Conservation (phyloP, 2,888 invertebrate genomes). For the Diadegma fenestrale region DNA sequence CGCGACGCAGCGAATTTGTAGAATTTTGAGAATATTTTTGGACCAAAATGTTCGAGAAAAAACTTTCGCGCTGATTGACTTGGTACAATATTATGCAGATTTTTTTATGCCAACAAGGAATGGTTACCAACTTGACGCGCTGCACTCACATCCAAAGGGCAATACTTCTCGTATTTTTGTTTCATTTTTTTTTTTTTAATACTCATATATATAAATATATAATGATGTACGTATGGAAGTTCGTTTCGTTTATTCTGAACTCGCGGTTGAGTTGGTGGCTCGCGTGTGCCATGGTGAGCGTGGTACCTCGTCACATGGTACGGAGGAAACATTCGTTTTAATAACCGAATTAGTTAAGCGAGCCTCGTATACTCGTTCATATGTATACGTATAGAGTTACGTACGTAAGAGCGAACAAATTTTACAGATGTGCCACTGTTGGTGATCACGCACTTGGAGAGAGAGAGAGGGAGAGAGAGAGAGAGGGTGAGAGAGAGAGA, state of each 20-base stretch:
- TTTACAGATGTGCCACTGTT: conserved; percentile 64
- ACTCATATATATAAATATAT: neutral
- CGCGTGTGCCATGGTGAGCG: conserved; percentile 63
- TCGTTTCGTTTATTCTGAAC: conserved; percentile 44
- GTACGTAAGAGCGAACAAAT: conserved; percentile 53
- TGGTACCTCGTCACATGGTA: conserved; percentile 67
- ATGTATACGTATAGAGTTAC: conserved; percentile 42
- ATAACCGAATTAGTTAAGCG: conserved; percentile 79
- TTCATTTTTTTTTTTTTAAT: conserved; percentile 1
- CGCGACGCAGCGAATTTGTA: neutral
- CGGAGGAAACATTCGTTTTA: conserved; percentile 76
- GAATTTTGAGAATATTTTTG: neutral
- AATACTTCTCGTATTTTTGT: conserved; percentile 44
- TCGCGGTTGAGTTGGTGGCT: conserved; percentile 47
- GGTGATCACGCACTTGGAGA: conserved; percentile 74
- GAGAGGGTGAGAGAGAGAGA: neutral
- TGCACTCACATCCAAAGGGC: conserved; percentile 41
- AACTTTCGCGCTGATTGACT: neutral
- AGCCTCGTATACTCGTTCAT: conserved; percentile 46
- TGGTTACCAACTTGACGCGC: neutral
- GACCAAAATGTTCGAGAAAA: neutral
- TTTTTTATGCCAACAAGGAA: neutral
- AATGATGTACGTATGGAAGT: conserved; percentile 1
- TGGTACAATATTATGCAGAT: neutral
- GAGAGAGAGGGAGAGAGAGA: neutral